phyloP scores from a whole-genome alignment of 2,888 invertebrate species.

The Lomographa bimaculata region DNA sequence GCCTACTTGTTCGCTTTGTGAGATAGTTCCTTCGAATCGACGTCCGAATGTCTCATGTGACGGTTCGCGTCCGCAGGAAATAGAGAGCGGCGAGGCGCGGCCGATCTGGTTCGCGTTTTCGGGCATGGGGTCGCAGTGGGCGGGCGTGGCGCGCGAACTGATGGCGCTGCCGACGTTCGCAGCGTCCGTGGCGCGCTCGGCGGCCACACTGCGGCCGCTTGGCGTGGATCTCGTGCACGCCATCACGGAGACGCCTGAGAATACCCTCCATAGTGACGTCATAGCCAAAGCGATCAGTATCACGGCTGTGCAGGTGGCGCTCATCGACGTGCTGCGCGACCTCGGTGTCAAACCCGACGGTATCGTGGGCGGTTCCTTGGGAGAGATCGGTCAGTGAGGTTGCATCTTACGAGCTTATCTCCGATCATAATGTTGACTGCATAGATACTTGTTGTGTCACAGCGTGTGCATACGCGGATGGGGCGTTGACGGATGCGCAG shows the following conservation, averaged over 20 bases:
- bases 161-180: constrained; percentile 93
- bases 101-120: constrained; percentile 98
- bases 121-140: constrained; percentile 99
- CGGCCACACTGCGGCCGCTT: constrained; percentile 89
- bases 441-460: constrained; percentile 36
- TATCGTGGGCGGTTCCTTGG: constrained; percentile 97
- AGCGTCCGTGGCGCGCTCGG: constrained; percentile 89
- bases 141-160: constrained; percentile 95
- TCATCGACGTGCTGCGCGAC: constrained; percentile 93
- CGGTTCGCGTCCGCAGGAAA: constrained; percentile 44
- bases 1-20: too few species aligned
- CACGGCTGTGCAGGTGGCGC: constrained; percentile 97
- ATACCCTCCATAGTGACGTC: constrained; percentile 93
- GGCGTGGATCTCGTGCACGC: constrained; percentile 93
- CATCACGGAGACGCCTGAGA: constrained; percentile 89
- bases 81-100: constrained; percentile 79
- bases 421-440: too few species aligned
- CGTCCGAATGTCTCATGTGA: too few species aligned
- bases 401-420: background rate
- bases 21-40: too few species aligned
- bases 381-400: constrained; percentile 87
- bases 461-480: constrained; percentile 99
- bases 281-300: constrained; percentile 96
- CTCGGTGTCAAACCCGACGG: constrained; percentile 94
- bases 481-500: constrained; percentile 96